Percentiles rank a stretch among this genome's conserved stretches.
These are phyloP conservation scores for Alentia gelatinosa DNA, from an alignment of 2,888 invertebrate genomes.

Conservation along the genomic window DNA sequence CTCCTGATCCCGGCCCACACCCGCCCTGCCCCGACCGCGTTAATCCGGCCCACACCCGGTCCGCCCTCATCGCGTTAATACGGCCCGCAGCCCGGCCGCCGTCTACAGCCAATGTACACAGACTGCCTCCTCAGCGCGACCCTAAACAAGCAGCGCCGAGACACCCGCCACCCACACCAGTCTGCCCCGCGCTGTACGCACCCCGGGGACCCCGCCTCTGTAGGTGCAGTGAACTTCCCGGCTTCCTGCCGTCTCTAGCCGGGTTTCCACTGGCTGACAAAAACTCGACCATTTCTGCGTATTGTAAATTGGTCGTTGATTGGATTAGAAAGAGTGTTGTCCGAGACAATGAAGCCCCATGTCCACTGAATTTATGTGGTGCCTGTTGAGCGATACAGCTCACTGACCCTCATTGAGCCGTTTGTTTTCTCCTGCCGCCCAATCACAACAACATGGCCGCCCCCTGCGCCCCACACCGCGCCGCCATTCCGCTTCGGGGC, in stretches of 20 bases:
- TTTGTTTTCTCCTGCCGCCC: not conserved
- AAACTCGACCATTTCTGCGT: too few relatives aligned
- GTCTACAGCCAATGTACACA: not conserved
- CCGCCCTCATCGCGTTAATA: not conserved
- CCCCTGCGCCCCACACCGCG: not conserved
- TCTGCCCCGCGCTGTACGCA: not conserved
- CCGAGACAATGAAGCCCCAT: too few relatives aligned
- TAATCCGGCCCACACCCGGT: not conserved
- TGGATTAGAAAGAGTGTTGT: too few relatives aligned
- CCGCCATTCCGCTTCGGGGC: not conserved
- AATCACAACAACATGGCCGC: not conserved
- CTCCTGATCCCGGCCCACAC: not conserved
- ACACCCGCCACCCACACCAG: not conserved
- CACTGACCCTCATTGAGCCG: not conserved
- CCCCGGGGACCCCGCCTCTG: too few relatives aligned
- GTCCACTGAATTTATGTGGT: too few relatives aligned
- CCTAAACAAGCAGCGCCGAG: not conserved
- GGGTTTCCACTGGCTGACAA: too few relatives aligned
- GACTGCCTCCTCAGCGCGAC: not conserved
- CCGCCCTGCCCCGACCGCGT: not conserved
- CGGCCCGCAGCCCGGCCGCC: not conserved
- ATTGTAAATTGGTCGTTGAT: too few relatives aligned
- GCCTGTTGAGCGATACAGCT: not conserved
- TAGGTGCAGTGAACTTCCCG: too few relatives aligned
- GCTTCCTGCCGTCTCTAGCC: too few relatives aligned